Evolutionary conservation across 2,113 vertebrate genomes (phyloP).

Genomic region (Pipa parva): DNA sequence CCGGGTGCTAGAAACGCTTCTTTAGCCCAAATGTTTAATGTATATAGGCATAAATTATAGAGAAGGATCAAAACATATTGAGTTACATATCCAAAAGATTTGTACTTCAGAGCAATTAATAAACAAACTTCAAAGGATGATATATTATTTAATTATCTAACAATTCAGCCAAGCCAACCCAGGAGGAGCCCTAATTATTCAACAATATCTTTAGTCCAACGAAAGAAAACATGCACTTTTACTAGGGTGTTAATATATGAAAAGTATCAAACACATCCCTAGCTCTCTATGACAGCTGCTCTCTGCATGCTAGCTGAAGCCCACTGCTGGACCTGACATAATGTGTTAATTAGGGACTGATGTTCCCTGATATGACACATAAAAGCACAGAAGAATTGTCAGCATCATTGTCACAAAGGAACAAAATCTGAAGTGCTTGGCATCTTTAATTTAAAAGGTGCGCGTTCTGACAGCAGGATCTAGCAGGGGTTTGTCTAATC

Average conservation of each 20-base stretch:
- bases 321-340: slow-evolving; percentile 58
- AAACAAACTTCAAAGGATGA: slow-evolving; percentile 1
- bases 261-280: slow-evolving; percentile 20
- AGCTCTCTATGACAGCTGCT: slow-evolving; percentile 62
- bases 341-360: slow-evolving; percentile 59
- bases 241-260: slow-evolving; percentile 26
- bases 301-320: slow-evolving; percentile 47
- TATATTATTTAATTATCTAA: background rate
- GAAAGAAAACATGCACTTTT: background rate
- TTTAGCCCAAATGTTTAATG: no score
- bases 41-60: background rate
- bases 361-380: slow-evolving; percentile 44
- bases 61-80: background rate
- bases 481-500: background rate
- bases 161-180: slow-evolving; percentile 4
- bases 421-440: slow-evolving; percentile 10
- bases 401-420: slow-evolving; percentile 37
- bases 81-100: no score
- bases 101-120: no score
- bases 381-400: slow-evolving; percentile 45
- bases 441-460: slow-evolving; percentile 47
- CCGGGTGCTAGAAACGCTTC: no score
- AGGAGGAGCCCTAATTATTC: slow-evolving; percentile 23
- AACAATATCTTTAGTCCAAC: background rate
- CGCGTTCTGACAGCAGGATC: slow-evolving; percentile 15